Conservation (phyloP, 2,888 invertebrate species). For the Erpobdella octoculata region DNA sequence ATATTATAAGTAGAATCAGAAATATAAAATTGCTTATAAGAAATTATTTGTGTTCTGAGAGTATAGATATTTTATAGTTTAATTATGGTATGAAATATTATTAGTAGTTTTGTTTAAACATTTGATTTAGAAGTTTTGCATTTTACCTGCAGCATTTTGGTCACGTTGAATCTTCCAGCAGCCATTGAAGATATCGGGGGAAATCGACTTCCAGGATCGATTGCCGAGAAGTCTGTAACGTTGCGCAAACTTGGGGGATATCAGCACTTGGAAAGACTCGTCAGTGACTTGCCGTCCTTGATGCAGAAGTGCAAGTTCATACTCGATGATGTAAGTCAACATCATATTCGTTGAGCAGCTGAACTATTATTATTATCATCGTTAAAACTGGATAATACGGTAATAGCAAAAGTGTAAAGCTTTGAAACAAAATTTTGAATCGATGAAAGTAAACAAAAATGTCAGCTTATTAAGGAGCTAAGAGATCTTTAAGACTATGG, state of each 20-base stretch:
- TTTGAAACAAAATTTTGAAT: too few relatives aligned
- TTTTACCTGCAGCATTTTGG: constrained; percentile 60
- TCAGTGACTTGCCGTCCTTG: constrained; percentile 79
- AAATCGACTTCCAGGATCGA: constrained; percentile 69
- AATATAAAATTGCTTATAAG: too few relatives aligned
- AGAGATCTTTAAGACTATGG: too few relatives aligned
- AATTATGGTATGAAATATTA: too few relatives aligned
- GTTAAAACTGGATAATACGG: neutral
- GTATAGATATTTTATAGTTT: too few relatives aligned
- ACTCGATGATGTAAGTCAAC: constrained; percentile 69
- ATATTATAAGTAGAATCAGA: too few relatives aligned
- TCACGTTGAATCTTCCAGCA: constrained; percentile 88
- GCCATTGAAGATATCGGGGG: constrained; percentile 70
- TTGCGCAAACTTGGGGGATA: constrained; percentile 73
- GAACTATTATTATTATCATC: neutral
- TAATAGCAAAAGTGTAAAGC: neutral
- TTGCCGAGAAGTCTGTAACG: constrained; percentile 73
- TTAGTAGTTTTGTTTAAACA: neutral
- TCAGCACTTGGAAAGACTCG: constrained; percentile 63
- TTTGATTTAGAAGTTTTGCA: neutral
- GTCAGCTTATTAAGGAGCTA: too few relatives aligned
- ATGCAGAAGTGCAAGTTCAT: constrained; percentile 87
- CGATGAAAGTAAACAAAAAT: too few relatives aligned
- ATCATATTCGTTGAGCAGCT: neutral
- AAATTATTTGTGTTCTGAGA: too few relatives aligned